Evolutionary conservation across 2,113 vertebrate genomes (phyloP).

Genomic region (Pedionomus torquatus): DNA sequence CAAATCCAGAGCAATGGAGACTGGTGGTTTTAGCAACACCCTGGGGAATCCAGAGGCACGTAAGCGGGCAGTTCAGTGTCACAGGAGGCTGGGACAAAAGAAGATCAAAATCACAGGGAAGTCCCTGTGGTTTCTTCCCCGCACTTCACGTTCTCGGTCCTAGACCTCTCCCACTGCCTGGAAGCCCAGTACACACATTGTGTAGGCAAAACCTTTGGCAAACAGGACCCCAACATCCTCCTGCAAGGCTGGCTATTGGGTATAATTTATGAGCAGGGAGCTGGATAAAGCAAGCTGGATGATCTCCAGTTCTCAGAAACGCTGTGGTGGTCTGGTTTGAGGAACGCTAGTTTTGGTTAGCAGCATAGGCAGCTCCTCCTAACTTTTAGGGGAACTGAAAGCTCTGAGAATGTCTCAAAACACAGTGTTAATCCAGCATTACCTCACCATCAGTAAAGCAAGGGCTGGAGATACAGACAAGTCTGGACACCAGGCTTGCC

Average conservation of each 20-base stretch:
- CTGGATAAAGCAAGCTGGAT: neutral
- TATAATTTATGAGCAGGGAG: neutral
- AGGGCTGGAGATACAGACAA: neutral
- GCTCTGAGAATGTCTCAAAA: neutral
- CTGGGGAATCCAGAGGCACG: rapidly evolving
- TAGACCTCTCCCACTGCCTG: neutral
- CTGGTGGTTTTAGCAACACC: neutral
- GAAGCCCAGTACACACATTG: rapidly evolving
- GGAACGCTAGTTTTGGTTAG: neutral
- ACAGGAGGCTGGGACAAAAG: neutral
- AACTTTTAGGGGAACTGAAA: neutral
- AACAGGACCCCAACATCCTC: neutral
- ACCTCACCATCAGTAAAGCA: neutral
- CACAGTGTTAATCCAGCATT: neutral
- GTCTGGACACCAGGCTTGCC: neutral
- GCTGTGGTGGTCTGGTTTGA: neutral
- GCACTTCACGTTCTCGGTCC: neutral
- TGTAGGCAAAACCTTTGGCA: neutral
- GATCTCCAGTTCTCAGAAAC: neutral
- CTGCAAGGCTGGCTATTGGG: neutral
- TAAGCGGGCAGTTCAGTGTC: neutral
- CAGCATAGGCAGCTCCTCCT: neutral
- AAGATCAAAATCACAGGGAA: neutral
- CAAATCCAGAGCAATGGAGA: neutral
- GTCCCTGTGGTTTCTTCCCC: neutral